Conservation (phyloP, 1,140 invertebrate species). For the Drosophila sulfurigaster region DNA sequence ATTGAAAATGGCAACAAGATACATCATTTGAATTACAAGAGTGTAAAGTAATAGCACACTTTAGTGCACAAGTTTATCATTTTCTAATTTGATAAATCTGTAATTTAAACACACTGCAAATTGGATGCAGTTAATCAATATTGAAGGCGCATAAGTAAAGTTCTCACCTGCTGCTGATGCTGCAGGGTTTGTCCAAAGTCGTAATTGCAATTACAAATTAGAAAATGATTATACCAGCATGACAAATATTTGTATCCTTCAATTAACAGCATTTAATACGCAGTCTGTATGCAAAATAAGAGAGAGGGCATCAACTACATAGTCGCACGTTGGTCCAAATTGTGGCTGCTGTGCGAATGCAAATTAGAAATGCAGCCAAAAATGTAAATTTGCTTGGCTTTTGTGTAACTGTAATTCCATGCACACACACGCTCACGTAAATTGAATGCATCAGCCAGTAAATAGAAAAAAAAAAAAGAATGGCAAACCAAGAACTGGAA, state of each 20-base stretch:
- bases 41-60: background rate
- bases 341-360: conserved; percentile 12
- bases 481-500: conserved; percentile 44
- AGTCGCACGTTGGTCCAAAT: background rate
- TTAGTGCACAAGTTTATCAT: background rate
- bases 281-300: background rate
- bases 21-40: too few species aligned
- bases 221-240: background rate
- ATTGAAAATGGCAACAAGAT: too few species aligned
- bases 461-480: conserved; percentile 20
- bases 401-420: conserved; percentile 55
- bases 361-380: conserved; percentile 45
- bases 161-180: background rate
- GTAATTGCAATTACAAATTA: background rate
- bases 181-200: background rate
- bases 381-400: conserved; percentile 60
- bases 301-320: conserved; percentile 6
- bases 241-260: background rate
- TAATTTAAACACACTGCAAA: background rate
- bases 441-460: conserved; percentile 45
- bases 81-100: background rate
- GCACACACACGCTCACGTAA: conserved; percentile 28
- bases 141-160: background rate
- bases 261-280: background rate
- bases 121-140: background rate